Conservation (phyloP, 2,113 vertebrate genomes). For the Cephalopterus ornatus region DNA sequence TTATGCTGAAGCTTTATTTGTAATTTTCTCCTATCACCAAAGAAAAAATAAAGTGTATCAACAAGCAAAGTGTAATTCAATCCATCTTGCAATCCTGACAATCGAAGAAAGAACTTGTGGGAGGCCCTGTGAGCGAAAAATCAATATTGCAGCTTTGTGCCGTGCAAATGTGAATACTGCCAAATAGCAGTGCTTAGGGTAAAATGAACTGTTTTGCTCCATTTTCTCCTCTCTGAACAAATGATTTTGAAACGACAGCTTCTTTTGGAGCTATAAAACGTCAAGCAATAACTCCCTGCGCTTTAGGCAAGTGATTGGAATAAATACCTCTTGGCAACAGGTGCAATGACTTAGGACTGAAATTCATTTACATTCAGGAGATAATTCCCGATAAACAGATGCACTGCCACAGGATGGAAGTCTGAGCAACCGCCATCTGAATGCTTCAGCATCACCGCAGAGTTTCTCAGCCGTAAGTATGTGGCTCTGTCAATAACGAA, state of each 20-base stretch:
- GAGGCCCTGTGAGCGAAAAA: constrained; percentile 75
- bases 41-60: constrained; percentile 68
- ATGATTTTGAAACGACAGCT: constrained; percentile 76
- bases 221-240: constrained; percentile 78
- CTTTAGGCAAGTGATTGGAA: constrained; percentile 69
- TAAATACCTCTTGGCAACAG: constrained; percentile 73
- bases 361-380: constrained; percentile 66
- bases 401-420: constrained; percentile 34
- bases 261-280: constrained; percentile 68
- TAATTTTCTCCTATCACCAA: constrained; percentile 69
- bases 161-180: constrained; percentile 78
- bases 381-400: constrained; percentile 61
- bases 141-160: constrained; percentile 82
- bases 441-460: constrained; percentile 16
- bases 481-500: constrained; percentile 72
- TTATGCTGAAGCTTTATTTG: constrained; percentile 64
- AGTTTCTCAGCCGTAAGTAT: constrained; percentile 24
- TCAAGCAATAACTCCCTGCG: constrained; percentile 66
- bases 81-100: constrained; percentile 78
- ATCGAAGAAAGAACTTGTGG: constrained; percentile 73
- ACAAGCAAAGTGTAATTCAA: constrained; percentile 81
- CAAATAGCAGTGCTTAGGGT: constrained; percentile 78
- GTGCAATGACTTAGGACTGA: constrained; percentile 64
- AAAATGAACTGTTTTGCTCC: constrained; percentile 80
- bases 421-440: not conserved